Percentiles rank a stretch among this genome's conserved stretches.
Conservation (phyloP, 2,797 vertebrate species). For the Alca torda region DNA sequence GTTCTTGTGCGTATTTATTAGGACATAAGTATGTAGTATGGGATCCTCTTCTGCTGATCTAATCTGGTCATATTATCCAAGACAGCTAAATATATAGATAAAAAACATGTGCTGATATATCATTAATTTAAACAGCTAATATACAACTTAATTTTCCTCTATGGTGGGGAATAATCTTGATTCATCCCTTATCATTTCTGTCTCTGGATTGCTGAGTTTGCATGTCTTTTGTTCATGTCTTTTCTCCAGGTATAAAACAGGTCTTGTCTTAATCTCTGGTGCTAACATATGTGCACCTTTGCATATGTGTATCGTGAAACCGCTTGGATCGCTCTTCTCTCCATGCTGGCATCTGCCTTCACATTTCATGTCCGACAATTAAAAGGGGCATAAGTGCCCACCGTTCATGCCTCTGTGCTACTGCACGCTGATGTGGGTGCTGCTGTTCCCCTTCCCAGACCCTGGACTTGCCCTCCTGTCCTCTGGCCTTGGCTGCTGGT, state of each 20-base stretch:
- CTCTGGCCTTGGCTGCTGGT: neutral
- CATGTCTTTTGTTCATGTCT: neutral
- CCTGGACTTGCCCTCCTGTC: neutral
- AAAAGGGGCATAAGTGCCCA: neutral
- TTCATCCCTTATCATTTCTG: neutral
- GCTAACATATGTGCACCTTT: neutral
- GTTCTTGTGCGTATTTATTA: constrained; percentile 25
- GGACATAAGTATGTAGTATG: neutral
- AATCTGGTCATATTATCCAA: constrained; percentile 15
- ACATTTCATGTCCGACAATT: neutral
- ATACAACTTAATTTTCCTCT: neutral
- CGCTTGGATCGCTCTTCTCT: neutral
- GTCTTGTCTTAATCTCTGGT: neutral
- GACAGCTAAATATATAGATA: neutral
- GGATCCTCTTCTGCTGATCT: constrained; percentile 1
- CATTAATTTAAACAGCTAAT: neutral
- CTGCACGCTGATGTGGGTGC: neutral
- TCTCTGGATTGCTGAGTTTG: neutral
- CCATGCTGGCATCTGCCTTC: neutral
- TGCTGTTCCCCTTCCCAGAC: neutral
- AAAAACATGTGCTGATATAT: neutral
- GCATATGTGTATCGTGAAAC: neutral
- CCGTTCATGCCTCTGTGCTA: neutral
- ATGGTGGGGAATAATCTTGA: neutral
- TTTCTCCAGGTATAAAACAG: neutral